Percentiles rank a stretch among this genome's conserved stretches.
These are phyloP conservation scores for Paracanthobrama guichenoti DNA, from an alignment of 2,113 vertebrate genomes.

Conservation along the genomic window DNA sequence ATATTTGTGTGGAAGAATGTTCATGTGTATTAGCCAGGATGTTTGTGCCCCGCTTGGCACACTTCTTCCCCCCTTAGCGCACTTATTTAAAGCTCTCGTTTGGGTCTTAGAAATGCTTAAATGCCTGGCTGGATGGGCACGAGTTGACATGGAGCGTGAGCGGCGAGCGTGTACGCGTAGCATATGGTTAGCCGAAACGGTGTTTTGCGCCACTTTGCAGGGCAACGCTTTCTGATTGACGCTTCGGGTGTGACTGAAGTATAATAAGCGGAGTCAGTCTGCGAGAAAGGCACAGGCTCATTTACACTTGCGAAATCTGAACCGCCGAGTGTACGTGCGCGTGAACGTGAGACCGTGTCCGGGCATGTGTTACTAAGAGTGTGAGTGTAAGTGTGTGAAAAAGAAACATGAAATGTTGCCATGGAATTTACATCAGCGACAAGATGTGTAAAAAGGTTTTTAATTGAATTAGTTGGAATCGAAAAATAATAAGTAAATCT, in stretches of 20 bases:
- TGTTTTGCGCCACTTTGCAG: constrained; percentile 60
- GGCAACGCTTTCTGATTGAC: constrained; percentile 48
- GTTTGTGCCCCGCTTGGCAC: constrained; percentile 42
- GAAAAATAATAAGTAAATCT: constrained; percentile 39
- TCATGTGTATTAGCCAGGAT: constrained; percentile 40
- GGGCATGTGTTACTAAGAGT: constrained; percentile 34
- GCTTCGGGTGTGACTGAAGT: constrained; percentile 51
- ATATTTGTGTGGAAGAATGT: constrained; percentile 47
- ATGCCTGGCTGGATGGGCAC: constrained; percentile 47
- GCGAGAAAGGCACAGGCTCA: constrained; percentile 45
- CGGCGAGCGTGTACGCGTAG: constrained; percentile 27
- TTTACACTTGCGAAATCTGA: constrained; percentile 54
- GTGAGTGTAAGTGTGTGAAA: constrained; percentile 32
- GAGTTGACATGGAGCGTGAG: constrained; percentile 38
- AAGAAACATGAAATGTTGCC: constrained; percentile 32
- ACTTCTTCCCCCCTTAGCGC: constrained; percentile 29
- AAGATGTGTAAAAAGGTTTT: constrained; percentile 27
- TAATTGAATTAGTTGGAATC: constrained; percentile 36
- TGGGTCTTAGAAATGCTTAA: constrained; percentile 54
- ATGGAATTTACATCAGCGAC: constrained; percentile 34
- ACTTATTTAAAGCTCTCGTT: constrained; percentile 45
- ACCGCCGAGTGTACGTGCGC: constrained; percentile 1
- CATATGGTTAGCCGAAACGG: constrained; percentile 57
- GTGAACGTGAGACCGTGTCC: constrained; percentile 33
- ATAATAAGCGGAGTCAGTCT: constrained; percentile 60